Percentiles rank a stretch among this genome's conserved stretches.
phyloP scores from a whole-genome alignment of 2,113 vertebrate genomes.

The Lepidothrix coronata region DNA sequence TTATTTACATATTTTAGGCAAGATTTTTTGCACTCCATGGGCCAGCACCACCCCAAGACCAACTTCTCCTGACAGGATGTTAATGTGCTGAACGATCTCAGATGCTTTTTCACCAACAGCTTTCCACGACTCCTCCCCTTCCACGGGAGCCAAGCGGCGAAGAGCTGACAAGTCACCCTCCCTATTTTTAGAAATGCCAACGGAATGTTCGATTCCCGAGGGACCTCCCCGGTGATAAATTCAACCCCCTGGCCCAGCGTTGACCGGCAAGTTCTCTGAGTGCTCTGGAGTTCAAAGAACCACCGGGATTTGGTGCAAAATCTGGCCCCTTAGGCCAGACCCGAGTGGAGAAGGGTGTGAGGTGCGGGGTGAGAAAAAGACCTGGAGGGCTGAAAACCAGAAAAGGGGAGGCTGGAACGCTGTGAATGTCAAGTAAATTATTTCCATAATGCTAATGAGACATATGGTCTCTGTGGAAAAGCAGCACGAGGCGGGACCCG shows the following conservation, averaged over 20 bases:
- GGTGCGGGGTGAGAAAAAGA: background rate
- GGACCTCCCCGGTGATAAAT: background rate
- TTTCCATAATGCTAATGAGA: background rate
- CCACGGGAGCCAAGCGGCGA: background rate
- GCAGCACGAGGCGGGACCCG: background rate
- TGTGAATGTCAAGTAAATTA: background rate
- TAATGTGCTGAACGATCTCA: background rate
- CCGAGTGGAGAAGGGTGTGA: background rate
- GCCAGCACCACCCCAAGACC: background rate
- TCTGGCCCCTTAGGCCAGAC: fast-evolving
- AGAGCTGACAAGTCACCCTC: background rate
- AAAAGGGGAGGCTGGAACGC: background rate
- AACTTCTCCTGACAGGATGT: background rate
- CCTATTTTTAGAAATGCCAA: background rate
- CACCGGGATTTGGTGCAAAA: background rate
- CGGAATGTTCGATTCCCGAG: background rate
- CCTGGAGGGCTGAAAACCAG: no score
- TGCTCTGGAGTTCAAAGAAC: background rate
- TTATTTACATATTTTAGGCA: background rate
- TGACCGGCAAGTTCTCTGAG: background rate
- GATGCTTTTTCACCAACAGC: background rate
- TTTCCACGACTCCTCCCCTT: background rate
- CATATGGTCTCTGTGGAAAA: background rate
- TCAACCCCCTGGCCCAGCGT: background rate
- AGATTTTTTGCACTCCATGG: background rate